These are phyloP conservation scores for Furnarius figulus DNA, from an alignment of 2,113 vertebrate species.

Conservation along the genomic window DNA sequence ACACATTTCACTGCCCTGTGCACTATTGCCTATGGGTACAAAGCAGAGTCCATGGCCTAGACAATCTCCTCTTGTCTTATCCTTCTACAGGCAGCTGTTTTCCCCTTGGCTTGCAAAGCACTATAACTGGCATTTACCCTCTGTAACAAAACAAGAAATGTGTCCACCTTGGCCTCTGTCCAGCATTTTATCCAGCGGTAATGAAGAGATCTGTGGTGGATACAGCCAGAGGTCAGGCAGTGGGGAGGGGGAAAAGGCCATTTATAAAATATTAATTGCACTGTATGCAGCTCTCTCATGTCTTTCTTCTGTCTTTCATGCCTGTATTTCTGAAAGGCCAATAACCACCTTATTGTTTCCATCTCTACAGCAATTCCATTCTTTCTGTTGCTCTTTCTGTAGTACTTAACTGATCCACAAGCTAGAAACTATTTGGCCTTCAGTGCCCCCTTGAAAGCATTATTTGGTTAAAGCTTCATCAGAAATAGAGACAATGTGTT, in stretches of 20 bases:
- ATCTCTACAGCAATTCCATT: slow-evolving; percentile 8
- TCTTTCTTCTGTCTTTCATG: background rate
- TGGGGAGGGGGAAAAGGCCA: background rate
- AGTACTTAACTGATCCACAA: slow-evolving; percentile 1
- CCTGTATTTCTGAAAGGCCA: background rate
- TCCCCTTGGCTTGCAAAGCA: background rate
- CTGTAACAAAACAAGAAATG: slow-evolving; percentile 23
- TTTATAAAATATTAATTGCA: background rate
- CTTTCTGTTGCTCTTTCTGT: slow-evolving; percentile 17
- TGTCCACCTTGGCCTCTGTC: slow-evolving; percentile 31
- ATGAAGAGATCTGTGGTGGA: background rate
- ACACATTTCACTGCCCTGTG: background rate
- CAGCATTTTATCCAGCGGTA: background rate
- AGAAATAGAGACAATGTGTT: background rate
- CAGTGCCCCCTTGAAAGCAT: background rate
- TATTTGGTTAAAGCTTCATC: slow-evolving; percentile 24
- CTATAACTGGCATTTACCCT: slow-evolving; percentile 6
- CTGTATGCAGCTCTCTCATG: background rate
- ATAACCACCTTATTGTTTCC: background rate
- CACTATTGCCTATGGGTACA: background rate
- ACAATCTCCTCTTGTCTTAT: slow-evolving; percentile 44
- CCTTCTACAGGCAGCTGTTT: slow-evolving; percentile 26
- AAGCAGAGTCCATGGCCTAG: background rate
- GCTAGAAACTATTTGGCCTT: slow-evolving; percentile 39
- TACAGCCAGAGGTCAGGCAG: slow-evolving; percentile 9